These are phyloP conservation scores for Silurus aristotelis DNA, from an alignment of 2,797 vertebrate species.

Conservation along the genomic window DNA sequence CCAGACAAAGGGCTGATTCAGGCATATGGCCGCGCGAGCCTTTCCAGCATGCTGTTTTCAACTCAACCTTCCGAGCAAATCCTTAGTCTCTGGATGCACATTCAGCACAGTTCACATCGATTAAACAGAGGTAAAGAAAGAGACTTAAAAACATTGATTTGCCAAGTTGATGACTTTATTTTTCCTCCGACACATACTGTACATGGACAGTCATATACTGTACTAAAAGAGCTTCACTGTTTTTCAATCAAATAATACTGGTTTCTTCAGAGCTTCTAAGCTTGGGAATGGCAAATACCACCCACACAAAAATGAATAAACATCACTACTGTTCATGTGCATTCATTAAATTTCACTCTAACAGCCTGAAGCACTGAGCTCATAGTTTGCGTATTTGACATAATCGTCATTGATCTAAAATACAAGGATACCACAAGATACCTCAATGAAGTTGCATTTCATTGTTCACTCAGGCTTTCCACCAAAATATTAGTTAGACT, in stretches of 20 bases:
- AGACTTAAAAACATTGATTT: background rate
- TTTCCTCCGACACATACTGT: conserved; percentile 31
- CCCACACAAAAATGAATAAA: conserved; percentile 26
- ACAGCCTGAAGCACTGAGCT: background rate
- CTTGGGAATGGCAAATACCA: conserved; percentile 50
- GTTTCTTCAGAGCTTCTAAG: background rate
- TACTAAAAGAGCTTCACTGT: conserved; percentile 46
- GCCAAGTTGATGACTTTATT: conserved; percentile 25
- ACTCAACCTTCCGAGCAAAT: conserved; percentile 70
- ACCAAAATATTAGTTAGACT: no score
- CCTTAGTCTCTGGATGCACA: conserved; percentile 55
- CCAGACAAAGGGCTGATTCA: conserved; percentile 81
- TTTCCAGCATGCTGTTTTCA: conserved; percentile 59
- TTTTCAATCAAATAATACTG: conserved; percentile 54
- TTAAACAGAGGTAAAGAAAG: background rate
- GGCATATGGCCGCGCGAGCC: conserved; percentile 48
- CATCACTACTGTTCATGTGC: background rate
- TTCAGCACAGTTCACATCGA: conserved; percentile 45
- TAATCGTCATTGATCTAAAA: background rate
- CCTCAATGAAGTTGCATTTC: background rate
- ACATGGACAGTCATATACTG: conserved; percentile 54
- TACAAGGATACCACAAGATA: background rate
- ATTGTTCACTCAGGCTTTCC: background rate
- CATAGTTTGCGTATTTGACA: background rate
- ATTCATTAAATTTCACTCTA: background rate